These are phyloP conservation scores for Onthophagus sagittarius DNA, from an alignment of 2,888 invertebrate species.

Conservation along the genomic window DNA sequence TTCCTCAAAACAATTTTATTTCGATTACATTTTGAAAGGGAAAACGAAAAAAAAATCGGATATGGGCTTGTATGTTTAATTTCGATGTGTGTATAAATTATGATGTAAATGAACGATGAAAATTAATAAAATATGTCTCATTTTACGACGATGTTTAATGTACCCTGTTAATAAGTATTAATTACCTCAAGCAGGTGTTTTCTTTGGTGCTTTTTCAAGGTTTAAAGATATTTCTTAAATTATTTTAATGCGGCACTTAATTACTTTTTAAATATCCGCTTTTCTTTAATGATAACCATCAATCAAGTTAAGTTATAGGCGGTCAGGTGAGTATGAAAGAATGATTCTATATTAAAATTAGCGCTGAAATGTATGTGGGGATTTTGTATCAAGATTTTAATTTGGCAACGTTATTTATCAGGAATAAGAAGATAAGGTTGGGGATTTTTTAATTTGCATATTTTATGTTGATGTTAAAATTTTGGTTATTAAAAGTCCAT, in stretches of 20 bases:
- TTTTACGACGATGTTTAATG: background rate
- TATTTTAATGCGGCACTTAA: background rate
- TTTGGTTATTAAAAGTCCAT: background rate
- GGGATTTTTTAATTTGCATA: background rate
- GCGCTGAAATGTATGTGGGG: too few relatives aligned
- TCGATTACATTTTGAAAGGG: background rate
- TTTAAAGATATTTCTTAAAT: background rate
- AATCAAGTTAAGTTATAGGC: too few relatives aligned
- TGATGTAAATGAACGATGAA: constrained; percentile 4
- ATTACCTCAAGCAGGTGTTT: background rate
- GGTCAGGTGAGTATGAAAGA: too few relatives aligned
- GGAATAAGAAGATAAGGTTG: too few relatives aligned
- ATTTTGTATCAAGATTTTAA: too few relatives aligned
- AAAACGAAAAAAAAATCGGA: background rate
- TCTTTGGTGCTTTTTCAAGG: background rate
- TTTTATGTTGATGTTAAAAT: background rate
- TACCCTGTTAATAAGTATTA: background rate
- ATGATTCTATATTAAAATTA: too few relatives aligned
- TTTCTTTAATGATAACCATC: too few relatives aligned
- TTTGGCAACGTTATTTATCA: background rate
- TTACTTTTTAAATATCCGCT: background rate
- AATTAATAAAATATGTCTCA: constrained; percentile 11
- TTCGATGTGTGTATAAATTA: constrained; percentile 12
- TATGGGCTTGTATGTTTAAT: background rate
- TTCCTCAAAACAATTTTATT: too few relatives aligned